Conservation (phyloP, 2,113 vertebrate genomes). For the Calonectris borealis region DNA sequence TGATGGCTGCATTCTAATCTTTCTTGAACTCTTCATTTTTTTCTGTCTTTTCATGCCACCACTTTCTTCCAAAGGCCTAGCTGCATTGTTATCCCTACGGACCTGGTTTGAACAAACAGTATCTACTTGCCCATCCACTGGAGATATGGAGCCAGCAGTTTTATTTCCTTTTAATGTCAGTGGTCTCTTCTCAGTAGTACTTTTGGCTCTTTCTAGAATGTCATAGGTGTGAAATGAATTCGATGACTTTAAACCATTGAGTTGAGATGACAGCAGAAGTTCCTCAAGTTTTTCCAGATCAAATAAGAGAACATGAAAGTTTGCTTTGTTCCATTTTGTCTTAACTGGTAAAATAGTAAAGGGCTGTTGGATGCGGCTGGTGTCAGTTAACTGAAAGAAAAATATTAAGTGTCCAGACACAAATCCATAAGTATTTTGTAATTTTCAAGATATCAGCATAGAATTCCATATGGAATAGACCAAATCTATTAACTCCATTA, state of each 20-base stretch:
- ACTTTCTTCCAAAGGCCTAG: slow-evolving; percentile 30
- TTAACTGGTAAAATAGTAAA: slow-evolving; percentile 73
- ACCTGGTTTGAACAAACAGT: background rate
- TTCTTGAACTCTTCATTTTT: slow-evolving; percentile 75
- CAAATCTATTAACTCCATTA: background rate
- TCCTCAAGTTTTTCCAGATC: slow-evolving; percentile 75
- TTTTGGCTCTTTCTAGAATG: slow-evolving; percentile 67
- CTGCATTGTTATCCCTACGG: background rate
- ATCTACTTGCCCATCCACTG: slow-evolving; percentile 18
- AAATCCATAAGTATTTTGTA: background rate
- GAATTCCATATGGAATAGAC: background rate
- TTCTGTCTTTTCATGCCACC: slow-evolving; percentile 64
- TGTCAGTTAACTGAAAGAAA: slow-evolving; percentile 38
- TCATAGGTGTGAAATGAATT: slow-evolving; percentile 60
- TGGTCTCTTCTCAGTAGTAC: slow-evolving; percentile 67
- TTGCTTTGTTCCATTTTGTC: slow-evolving; percentile 55
- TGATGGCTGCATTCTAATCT: slow-evolving; percentile 14
- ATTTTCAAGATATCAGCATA: background rate
- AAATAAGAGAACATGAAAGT: slow-evolving; percentile 77
- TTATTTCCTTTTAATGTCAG: slow-evolving; percentile 70
- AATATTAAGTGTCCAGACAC: background rate
- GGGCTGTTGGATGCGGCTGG: slow-evolving; percentile 15
- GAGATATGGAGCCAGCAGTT: background rate
- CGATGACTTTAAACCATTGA: slow-evolving; percentile 33
- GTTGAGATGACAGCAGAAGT: slow-evolving; percentile 51